A percentile compares a stretch with the other conserved stretches of the same genome.
These are phyloP conservation scores for Xanthia togata DNA, from an alignment of 2,888 invertebrate species.

Conservation along the genomic window DNA sequence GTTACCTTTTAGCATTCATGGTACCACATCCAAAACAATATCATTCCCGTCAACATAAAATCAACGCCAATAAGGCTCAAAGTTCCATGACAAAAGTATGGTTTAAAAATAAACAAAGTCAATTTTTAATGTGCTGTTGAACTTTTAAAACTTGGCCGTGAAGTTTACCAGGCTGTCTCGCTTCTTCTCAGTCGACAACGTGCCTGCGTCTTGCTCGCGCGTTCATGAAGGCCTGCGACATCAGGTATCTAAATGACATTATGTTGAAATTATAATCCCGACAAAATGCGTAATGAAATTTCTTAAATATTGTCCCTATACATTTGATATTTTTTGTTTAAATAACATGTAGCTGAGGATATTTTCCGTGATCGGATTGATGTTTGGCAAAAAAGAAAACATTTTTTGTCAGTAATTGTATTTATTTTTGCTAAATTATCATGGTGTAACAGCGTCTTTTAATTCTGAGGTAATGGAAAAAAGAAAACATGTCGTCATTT, in stretches of 20 bases:
- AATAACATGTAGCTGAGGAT: slow-evolving; percentile 17
- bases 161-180: slow-evolving; percentile 71
- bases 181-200: slow-evolving; percentile 73
- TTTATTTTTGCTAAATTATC: slow-evolving; percentile 27
- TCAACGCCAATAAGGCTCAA: slow-evolving; percentile 51
- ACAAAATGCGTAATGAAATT: slow-evolving; percentile 59
- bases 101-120: slow-evolving; percentile 50
- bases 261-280: slow-evolving; percentile 65
- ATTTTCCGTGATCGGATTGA: slow-evolving; percentile 35
- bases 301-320: slow-evolving; percentile 45
- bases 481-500: background rate
- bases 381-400: slow-evolving; percentile 25
- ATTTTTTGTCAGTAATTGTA: slow-evolving; percentile 19
- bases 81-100: slow-evolving; percentile 54
- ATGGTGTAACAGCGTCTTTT: background rate
- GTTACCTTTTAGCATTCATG: slow-evolving; percentile 75
- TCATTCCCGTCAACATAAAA: slow-evolving; percentile 64
- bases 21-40: slow-evolving; percentile 77
- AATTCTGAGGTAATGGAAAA: background rate
- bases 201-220: slow-evolving; percentile 77
- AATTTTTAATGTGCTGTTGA: slow-evolving; percentile 64
- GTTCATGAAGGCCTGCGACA: slow-evolving; percentile 81
- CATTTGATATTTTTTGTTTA: slow-evolving; percentile 38
- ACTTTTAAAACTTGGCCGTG: slow-evolving; percentile 73
- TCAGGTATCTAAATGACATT: slow-evolving; percentile 79